phyloP scores from a whole-genome alignment of 2,888 invertebrate genomes.

The Ischnura elegans region DNA sequence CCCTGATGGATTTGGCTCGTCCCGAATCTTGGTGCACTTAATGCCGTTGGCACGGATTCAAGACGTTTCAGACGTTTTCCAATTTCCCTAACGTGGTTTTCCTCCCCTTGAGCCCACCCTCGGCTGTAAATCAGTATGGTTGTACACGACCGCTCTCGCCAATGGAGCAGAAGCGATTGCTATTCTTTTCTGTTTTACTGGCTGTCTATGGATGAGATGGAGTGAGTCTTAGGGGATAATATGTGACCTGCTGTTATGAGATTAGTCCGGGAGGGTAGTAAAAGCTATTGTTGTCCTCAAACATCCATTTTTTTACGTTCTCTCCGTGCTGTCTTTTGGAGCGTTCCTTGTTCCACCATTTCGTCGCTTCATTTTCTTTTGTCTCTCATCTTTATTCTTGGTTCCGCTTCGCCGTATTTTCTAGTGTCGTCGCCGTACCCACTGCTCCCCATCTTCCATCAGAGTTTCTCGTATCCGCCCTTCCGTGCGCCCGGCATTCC shows the following conservation, averaged over 20 bases:
- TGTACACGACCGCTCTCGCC: background rate
- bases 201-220: background rate
- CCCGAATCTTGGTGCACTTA: background rate
- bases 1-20: background rate
- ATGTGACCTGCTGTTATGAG: conserved; percentile 9
- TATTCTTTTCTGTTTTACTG: conserved; percentile 26
- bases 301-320: background rate
- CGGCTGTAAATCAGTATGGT: background rate
- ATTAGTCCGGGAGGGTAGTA: background rate
- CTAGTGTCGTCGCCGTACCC: background rate
- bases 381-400: background rate
- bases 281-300: background rate
- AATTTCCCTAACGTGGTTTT: background rate
- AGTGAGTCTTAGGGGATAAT: background rate
- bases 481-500: background rate
- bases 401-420: background rate
- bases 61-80: background rate
- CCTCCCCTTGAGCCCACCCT: background rate
- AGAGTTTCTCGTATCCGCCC: background rate
- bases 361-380: background rate
- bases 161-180: background rate
- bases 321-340: background rate
- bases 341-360: background rate
- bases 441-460: background rate
- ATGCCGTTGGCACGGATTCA: background rate